Conservation (phyloP, 2,888 invertebrate genomes). For the Cheilosia urbana region DNA sequence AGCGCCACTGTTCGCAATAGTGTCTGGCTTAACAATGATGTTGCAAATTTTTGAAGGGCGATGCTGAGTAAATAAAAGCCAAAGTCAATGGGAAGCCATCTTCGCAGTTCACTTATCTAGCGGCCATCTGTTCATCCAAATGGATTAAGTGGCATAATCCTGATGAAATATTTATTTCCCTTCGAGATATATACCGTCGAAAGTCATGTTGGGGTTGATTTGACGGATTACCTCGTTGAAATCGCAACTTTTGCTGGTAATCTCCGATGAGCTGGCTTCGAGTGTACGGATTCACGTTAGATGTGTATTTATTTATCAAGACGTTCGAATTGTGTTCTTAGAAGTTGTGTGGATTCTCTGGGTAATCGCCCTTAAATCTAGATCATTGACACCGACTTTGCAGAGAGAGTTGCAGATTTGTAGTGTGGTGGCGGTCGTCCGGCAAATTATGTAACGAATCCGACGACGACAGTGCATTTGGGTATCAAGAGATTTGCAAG, state of each 20-base stretch:
- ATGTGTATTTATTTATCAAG: background rate
- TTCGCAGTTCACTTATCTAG: background rate
- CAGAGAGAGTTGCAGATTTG: no score
- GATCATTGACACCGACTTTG: no score
- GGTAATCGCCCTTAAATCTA: no score
- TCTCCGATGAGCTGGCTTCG: background rate
- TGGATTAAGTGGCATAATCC: slow-evolving; percentile 21
- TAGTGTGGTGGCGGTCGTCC: no score
- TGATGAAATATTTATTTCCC: slow-evolving; percentile 29
- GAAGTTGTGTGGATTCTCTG: no score
- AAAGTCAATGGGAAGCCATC: slow-evolving; percentile 1
- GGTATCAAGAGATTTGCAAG: no score
- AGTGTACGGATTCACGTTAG: background rate
- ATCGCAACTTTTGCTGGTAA: slow-evolving; percentile 4
- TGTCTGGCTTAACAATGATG: background rate
- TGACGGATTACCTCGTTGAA: background rate
- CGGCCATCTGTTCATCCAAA: slow-evolving; percentile 17
- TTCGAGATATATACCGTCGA: background rate
- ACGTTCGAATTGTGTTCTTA: no score
- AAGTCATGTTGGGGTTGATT: slow-evolving; percentile 25
- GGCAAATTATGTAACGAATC: no score
- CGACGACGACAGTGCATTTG: no score
- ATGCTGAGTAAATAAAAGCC: background rate
- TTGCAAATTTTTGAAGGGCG: background rate
- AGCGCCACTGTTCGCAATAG: background rate